A percentile compares a stretch with the other conserved stretches of the same genome.
phyloP scores from a whole-genome alignment of 2,888 invertebrate species.

The Machimus atricapillus region DNA sequence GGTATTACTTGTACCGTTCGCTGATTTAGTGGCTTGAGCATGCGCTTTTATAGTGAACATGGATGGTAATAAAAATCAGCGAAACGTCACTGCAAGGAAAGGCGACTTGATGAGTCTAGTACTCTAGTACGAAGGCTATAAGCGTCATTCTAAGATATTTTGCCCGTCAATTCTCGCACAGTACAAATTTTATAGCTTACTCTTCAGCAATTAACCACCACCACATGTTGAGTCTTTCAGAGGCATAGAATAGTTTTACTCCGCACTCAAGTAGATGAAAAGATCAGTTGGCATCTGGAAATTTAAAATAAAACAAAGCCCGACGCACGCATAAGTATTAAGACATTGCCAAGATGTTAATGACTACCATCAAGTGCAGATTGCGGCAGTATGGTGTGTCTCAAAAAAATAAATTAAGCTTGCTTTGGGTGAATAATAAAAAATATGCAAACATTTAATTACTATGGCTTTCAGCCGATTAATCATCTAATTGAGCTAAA shows the following conservation, averaged over 20 bases:
- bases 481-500: neutral
- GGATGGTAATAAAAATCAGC: conserved; percentile 27
- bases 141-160: neutral
- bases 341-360: conserved; percentile 5
- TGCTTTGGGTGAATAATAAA: neutral
- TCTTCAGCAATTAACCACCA: conserved; percentile 17
- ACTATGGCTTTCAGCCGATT: neutral
- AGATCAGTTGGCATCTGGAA: neutral
- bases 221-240: neutral
- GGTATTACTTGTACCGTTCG: conserved; percentile 15
- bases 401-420: neutral
- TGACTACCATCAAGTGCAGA: neutral
- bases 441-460: neutral
- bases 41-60: conserved; percentile 26
- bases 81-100: conserved; percentile 10
- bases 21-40: conserved; percentile 37
- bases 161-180: neutral
- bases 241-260: conserved; percentile 14
- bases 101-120: neutral
- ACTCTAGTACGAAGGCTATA: neutral
- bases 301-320: neutral
- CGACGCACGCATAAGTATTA: neutral
- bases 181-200: conserved; percentile 15
- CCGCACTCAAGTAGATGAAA: conserved; percentile 5
- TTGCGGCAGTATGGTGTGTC: neutral